Percentiles rank a stretch among this genome's conserved stretches.
Conservation (phyloP, 2,797 vertebrate genomes). For the Sebastes taczanowskii region DNA sequence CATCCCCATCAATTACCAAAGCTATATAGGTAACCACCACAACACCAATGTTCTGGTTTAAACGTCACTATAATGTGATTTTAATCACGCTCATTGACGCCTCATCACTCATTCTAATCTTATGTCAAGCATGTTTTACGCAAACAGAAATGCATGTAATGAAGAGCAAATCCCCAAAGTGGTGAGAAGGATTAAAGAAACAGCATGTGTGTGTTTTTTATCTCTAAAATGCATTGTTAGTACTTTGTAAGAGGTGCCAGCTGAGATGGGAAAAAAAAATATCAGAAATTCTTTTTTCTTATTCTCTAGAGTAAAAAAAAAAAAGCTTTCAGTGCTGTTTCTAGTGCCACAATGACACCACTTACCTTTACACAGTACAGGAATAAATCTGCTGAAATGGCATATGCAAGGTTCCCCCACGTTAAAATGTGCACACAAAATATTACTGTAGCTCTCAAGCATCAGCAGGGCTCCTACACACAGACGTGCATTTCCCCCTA, state of each 20-base stretch:
- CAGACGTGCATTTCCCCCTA: neutral
- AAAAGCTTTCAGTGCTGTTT: neutral
- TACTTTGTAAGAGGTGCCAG: neutral
- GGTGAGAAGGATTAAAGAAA: neutral
- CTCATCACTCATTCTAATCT: conserved; percentile 66
- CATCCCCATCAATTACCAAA: conserved; percentile 48
- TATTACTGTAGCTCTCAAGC: neutral
- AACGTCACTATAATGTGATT: conserved; percentile 70
- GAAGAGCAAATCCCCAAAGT: conserved; percentile 1
- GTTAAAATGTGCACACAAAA: neutral
- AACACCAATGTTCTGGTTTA: conserved; percentile 39
- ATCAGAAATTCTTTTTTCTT: neutral
- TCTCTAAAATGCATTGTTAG: neutral
- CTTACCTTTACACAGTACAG: conserved; percentile 1
- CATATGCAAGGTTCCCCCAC: neutral
- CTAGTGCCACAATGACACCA: neutral
- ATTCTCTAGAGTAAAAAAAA: neutral
- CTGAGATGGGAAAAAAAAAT: neutral
- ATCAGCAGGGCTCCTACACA: neutral
- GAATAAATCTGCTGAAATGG: conserved; percentile 13
- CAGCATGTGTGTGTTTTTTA: neutral
- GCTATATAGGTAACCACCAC: conserved; percentile 21
- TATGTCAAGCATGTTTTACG: neutral
- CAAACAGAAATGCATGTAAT: neutral
- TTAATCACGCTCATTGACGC: conserved; percentile 61